Base-by-base conservation (phyloP, 92 coral and sea anemone species). In the Zoanthus sociatus region DNA sequence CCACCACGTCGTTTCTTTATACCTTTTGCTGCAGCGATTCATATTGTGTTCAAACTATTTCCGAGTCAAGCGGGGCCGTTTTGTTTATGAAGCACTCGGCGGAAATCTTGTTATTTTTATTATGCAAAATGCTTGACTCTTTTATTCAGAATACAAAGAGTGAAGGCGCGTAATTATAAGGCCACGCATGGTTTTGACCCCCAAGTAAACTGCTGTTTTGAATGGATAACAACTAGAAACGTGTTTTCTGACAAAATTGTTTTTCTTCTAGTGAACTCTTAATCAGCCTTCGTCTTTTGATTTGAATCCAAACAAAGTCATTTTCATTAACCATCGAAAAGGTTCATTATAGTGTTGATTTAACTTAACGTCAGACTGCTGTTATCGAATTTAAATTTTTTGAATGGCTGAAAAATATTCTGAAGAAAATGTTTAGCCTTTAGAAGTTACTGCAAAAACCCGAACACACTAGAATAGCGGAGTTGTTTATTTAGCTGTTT, bases 21-120 rank as follows among this genome's bases (percentile, higher is more conserved):
- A 79, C 44, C 71, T 30, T 78, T 60, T n/a, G 71, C 71, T 60
- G 53, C 71, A 33, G 83, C 83, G 78, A 9, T 74, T 17, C 72
- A 79, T 79, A 45, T 64, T 78, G 83, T 50, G 47, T 78, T 42
- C 83, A 15, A 18, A 79, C 44, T 79, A 64, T 79, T 79, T 64
- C 84, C 84, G 84, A 79, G 73, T 79, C 33, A 18, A 79, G 73
- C 84, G 84, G 84, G 68, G 60, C 60, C 9, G 84, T 63, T 69
- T 79, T 79, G 73, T 79, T 63, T 79, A 20, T 45, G 60, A 79
- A 63, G 84, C 45, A 55, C 84, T 79, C 56, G 74, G 79, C 79
- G 66, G 66, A 58, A 58, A 58, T 58, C 16, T 58, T 58, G 66
- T 58, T 58, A 58, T 58, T 58, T 58, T 58, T 14, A 58, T 79